Evolutionary conservation across 2,888 invertebrate genomes (phyloP), one percentile per base, ranked within the genome.

Genomic region (Ophion ventricosus): DNA sequence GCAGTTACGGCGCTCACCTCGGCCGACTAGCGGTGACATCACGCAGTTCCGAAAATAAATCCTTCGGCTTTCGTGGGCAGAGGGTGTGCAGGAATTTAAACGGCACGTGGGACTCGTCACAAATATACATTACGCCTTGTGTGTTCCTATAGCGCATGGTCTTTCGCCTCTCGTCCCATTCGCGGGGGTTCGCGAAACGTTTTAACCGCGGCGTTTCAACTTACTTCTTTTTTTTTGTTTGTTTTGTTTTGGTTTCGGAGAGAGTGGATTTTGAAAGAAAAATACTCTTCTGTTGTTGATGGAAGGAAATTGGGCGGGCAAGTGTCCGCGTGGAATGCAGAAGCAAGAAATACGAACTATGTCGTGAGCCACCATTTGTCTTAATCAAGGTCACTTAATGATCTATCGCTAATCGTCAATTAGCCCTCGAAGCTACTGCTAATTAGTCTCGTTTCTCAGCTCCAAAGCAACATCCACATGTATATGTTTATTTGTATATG

Each of bases 21-120:
- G 76, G 78, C 66, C 70, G 80, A 82, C 87, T 78, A 84, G 83
- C 88, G 86, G 69, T 91, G 91, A 91, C 92, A 91, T 92, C 92
- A 91, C 85, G 85, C 81, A 66, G 88, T 85, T 92, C 91, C 88
- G 79, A 92, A 93, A 93, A 93, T 93, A 93, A 91, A 92, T 91
- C 90, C 88, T 88, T 89, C 88, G 90, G 88, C 89, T 91, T 89
- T 90, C 88, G 89, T 88, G 89, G 89, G 88, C 87, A 87, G 90
- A 86, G 87, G 70, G 57, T 76, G 73, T 86, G 87, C 86, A 88
- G 88, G 91, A 91, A 91, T 91, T 89, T 88, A 14, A 66, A 14
- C 82, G 87, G 86, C 91, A 92, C 90, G 90, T 92, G 90, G 90
- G 88, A 89, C 84, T 89, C 90, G 89, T 91, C 90, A 90, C 84